Evolutionary conservation across 2,113 vertebrate species (phyloP).

Genomic region (Mobula birostris): DNA sequence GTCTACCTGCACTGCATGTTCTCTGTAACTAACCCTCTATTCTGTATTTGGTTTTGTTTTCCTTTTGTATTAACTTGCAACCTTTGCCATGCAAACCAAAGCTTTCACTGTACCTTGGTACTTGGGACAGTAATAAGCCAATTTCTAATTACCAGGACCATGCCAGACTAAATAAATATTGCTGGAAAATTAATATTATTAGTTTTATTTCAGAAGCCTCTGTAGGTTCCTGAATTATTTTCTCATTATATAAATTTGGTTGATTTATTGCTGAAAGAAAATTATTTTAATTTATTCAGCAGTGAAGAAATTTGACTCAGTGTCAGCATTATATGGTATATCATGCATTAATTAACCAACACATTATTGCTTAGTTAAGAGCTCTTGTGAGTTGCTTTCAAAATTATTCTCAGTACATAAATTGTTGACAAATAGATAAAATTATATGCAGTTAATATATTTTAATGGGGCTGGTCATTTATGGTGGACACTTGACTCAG

Average conservation of each 20-base stretch:
- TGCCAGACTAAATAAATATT: background rate
- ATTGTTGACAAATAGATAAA: conserved; percentile 23
- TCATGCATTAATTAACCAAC: background rate
- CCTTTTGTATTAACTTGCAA: too few relatives aligned
- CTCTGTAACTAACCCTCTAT: too few relatives aligned
- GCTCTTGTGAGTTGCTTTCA: conserved; percentile 11
- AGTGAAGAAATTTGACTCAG: background rate
- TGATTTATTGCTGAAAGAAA: background rate
- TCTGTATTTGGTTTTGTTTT: too few relatives aligned
- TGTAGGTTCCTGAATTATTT: background rate
- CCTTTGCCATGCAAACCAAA: too few relatives aligned
- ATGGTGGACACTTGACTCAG: background rate
- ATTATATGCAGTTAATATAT: background rate
- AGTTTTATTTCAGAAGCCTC: background rate
- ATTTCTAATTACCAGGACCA: too few relatives aligned
- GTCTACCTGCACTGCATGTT: too few relatives aligned
- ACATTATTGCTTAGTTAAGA: background rate
- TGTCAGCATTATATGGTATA: background rate
- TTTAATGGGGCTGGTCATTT: background rate
- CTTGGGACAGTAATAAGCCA: too few relatives aligned
- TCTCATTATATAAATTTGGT: background rate
- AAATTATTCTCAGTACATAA: conserved; percentile 14
- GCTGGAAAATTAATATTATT: background rate
- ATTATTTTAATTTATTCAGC: conserved; percentile 7
- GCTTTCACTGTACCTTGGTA: too few relatives aligned